phyloP scores from a whole-genome alignment of 2,113 vertebrate species.

The Erythrolamprus reginae region DNA sequence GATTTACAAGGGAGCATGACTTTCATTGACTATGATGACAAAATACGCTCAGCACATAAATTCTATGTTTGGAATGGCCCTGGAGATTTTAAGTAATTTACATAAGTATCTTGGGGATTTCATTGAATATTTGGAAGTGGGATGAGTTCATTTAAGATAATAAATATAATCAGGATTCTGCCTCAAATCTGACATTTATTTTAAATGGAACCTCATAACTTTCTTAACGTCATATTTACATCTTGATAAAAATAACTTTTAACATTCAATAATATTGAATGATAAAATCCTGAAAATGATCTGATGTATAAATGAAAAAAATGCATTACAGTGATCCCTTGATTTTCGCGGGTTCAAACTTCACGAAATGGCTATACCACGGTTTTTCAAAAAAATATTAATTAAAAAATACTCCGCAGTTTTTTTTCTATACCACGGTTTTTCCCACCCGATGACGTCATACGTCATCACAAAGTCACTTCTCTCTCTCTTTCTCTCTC shows the following conservation, averaged over 20 bases:
- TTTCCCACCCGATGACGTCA: too few species aligned
- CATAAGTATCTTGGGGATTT: conserved; percentile 15
- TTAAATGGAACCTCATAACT: not conserved
- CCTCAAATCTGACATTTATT: conserved; percentile 13
- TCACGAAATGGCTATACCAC: too few species aligned
- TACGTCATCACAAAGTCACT: too few species aligned
- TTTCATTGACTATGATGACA: conserved; percentile 63
- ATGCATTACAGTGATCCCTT: too few species aligned
- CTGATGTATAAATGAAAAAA: conserved; percentile 31
- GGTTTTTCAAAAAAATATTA: too few species aligned
- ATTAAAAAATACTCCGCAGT: too few species aligned
- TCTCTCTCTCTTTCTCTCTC: too few species aligned
- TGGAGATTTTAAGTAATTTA: conserved; percentile 40
- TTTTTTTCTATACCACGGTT: too few species aligned
- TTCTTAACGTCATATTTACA: conserved; percentile 23
- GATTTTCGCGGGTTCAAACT: too few species aligned
- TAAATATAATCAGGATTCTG: not conserved
- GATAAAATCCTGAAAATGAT: conserved; percentile 5
- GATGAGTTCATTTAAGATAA: not conserved
- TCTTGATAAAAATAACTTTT: conserved; percentile 22
- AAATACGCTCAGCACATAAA: conserved; percentile 58
- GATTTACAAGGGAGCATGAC: conserved; percentile 68
- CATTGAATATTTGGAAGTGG: not conserved
- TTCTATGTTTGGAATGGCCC: conserved; percentile 52
- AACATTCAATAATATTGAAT: not conserved